A percentile compares a stretch with the other conserved stretches of the same genome.
phyloP scores from a whole-genome alignment of 2,113 vertebrate genomes.

The Australoheros scitulus region DNA sequence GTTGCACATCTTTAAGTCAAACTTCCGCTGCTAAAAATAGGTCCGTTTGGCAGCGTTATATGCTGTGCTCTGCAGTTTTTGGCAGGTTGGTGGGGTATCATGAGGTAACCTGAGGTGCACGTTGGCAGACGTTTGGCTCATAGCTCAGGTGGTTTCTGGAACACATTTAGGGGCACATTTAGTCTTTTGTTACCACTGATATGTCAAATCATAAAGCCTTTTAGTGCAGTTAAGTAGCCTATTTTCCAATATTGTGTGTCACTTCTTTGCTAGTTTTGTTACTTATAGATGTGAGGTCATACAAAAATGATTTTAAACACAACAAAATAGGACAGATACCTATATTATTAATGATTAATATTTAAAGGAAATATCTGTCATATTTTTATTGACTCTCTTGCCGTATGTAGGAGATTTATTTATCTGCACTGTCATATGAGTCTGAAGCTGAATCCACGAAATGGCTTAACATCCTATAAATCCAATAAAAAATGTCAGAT shows the following conservation, averaged over 20 bases:
- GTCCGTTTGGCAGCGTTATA: slow-evolving; percentile 1
- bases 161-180: no score
- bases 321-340: no score
- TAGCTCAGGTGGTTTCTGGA: neutral
- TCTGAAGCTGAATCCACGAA: neutral
- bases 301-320: no score
- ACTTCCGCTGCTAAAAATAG: slow-evolving; percentile 64
- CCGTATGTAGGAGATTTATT: no score
- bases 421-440: neutral
- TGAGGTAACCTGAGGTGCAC: slow-evolving; percentile 23
- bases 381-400: no score
- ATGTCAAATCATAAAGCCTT: no score
- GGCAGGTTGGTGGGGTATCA: slow-evolving; percentile 17
- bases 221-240: no score
- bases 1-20: slow-evolving; percentile 18
- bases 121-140: no score
- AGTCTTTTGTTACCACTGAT: neutral
- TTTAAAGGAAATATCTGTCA: no score
- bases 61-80: neutral
- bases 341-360: no score
- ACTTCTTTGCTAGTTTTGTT: neutral
- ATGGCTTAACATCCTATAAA: neutral
- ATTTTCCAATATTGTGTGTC: no score
- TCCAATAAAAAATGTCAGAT: neutral
- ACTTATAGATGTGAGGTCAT: no score